phyloP scores from a whole-genome alignment of 2,888 invertebrate species.

The Steinernema carpocapsae region DNA sequence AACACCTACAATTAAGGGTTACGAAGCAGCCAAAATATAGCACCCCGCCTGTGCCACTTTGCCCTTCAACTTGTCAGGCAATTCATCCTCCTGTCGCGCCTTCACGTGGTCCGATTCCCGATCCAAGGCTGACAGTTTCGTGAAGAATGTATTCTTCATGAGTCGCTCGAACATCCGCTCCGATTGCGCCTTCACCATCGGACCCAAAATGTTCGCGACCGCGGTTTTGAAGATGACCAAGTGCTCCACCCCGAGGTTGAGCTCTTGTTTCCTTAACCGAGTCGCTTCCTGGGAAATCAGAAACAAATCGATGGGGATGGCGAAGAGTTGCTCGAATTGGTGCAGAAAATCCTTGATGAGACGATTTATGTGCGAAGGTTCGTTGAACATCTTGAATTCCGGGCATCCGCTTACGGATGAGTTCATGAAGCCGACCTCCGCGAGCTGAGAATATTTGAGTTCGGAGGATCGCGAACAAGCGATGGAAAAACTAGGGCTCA shows the following conservation, averaged over 20 bases:
- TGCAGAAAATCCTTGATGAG: not conserved
- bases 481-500: slow-evolving; percentile 21
- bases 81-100: not conserved
- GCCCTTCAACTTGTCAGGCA: not conserved
- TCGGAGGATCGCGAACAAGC: not conserved
- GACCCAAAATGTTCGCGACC: not conserved
- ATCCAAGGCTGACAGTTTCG: not conserved
- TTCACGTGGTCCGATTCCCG: not conserved
- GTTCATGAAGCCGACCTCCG: not conserved
- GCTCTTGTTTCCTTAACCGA: not conserved
- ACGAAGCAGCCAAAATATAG: not conserved
- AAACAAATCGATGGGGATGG: not conserved
- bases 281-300: not conserved
- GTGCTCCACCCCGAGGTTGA: not conserved
- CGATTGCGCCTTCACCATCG: not conserved
- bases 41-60: not conserved
- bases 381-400: slow-evolving; percentile 2
- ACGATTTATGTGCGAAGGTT: not conserved
- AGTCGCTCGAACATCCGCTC: not conserved
- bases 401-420: not conserved
- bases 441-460: not conserved
- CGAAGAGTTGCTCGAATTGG: slow-evolving; percentile 14
- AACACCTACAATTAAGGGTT: not conserved
- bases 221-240: slow-evolving; percentile 19
- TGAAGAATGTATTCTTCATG: not conserved